phyloP scores from a whole-genome alignment of 2,113 vertebrate species.

The Falco punctatus region DNA sequence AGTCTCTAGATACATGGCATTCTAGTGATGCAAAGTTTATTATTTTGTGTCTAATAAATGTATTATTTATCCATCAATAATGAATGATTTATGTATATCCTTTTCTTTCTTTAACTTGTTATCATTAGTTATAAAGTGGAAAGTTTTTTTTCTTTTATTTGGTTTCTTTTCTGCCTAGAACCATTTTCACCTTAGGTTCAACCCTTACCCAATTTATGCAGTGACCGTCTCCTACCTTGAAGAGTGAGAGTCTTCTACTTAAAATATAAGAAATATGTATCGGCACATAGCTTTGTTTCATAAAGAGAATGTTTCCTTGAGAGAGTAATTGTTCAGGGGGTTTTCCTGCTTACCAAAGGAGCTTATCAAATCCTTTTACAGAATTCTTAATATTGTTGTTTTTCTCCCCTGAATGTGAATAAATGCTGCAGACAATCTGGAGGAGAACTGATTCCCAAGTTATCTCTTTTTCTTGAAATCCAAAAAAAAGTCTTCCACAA shows the following conservation, averaged over 20 bases:
- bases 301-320: conserved; percentile 22
- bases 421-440: background rate
- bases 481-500: background rate
- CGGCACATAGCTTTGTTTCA: conserved; percentile 15
- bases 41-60: background rate
- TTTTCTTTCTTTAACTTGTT: background rate
- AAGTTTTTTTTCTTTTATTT: background rate
- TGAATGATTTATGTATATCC: background rate
- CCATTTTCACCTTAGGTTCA: background rate
- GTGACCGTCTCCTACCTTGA: background rate
- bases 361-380: conserved; percentile 12
- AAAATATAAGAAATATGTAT: background rate
- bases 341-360: conserved; percentile 15
- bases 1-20: background rate
- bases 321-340: background rate
- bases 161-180: background rate
- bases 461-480: background rate
- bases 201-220: background rate
- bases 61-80: background rate
- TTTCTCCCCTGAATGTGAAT: conserved; percentile 18
- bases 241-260: background rate
- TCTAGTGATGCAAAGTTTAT: background rate
- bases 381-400: conserved; percentile 13
- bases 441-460: background rate
- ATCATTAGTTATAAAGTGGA: background rate